Base-by-base conservation (phyloP, 2,113 vertebrate genomes). In the Ageneiosus marmoratus region DNA sequence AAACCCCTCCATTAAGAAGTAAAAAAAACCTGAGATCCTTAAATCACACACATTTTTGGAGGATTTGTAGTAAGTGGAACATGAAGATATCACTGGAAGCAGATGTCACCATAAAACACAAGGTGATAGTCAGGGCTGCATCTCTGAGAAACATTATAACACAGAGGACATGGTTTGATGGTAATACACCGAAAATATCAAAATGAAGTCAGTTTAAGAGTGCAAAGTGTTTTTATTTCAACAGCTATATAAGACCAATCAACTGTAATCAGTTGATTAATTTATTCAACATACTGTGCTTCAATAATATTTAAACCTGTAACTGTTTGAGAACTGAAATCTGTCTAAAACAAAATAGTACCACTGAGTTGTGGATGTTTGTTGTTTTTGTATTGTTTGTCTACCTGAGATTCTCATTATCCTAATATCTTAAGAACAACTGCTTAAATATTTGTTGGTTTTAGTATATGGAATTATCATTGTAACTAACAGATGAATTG, bases 1-100 rank as follows among this genome's bases (percentile, higher is more conserved):
- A 87, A 89, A 88, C 80, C 81, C 81, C 29, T 62, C 51, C 15
- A 69, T 86, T 86, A 79, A 86, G 69, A 81, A 78, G 65, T 82
- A 58, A 82, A 84, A 86, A 82, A 84, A n/a, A 82, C 9, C 44
- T 56, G 53, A 84, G 46, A 82, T 84, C 80, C 79, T 86, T 41
- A 83, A 74, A 84, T 69, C 63, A 86, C 83, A 80, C 65, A 84
- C 72, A 67, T 84, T 86, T 86, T 86, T 78, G 58, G 32, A 77
- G 79, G 67, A 22, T 77, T 72, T 41, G 46, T 55, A 55, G 15
- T 78, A 86, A 86, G 79, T 72, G 51, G 78, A 65, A 79, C 34
- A 77, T 81, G 37, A 79, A 74, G 69, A 79, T 53, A 51, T 56
- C 27, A 20, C 16, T 76, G 13, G 29, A 75, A 58, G 22, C 37